Percentiles rank a stretch among this genome's conserved stretches.
Conservation (phyloP, 2,888 invertebrate genomes). For the Euclidia mi region DNA sequence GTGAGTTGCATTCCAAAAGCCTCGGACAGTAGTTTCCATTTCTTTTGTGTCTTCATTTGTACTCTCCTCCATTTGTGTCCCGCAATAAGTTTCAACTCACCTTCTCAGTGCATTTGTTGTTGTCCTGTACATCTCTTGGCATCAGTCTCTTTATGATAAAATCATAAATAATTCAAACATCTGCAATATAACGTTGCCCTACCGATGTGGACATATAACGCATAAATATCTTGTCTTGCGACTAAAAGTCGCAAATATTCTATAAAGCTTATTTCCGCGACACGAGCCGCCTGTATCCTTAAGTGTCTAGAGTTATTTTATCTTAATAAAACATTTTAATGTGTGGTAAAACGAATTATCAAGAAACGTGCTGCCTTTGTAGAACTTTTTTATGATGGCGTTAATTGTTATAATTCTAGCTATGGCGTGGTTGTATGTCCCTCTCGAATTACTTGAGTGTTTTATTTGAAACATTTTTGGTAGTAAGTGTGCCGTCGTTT, state of each 20-base stretch:
- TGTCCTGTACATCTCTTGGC: too few species aligned
- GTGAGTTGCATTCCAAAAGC: too few species aligned
- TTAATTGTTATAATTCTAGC: slow-evolving; percentile 33
- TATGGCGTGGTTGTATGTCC: slow-evolving; percentile 29
- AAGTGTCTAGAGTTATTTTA: slow-evolving; percentile 38
- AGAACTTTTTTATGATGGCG: slow-evolving; percentile 43
- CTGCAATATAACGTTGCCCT: too few species aligned
- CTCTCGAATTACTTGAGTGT: slow-evolving; percentile 31
- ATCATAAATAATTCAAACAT: too few species aligned
- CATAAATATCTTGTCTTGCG: slow-evolving; percentile 6
- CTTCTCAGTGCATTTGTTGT: too few species aligned
- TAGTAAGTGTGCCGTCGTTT: not conserved
- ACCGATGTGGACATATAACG: too few species aligned
- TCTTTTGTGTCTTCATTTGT: too few species aligned
- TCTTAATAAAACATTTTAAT: slow-evolving; percentile 45
- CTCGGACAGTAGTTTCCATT: too few species aligned
- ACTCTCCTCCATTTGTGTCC: too few species aligned
- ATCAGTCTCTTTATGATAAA: too few species aligned
- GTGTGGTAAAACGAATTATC: slow-evolving; percentile 42
- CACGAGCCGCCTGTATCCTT: slow-evolving; percentile 21
- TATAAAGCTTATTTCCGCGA: slow-evolving; percentile 11
- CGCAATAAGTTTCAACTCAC: too few species aligned
- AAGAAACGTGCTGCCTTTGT: slow-evolving; percentile 29
- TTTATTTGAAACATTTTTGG: slow-evolving; percentile 19
- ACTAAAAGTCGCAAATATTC: slow-evolving; percentile 24